Base-by-base conservation (phyloP, 2,113 vertebrate species). In the Neolamprologus sp. region DNA sequence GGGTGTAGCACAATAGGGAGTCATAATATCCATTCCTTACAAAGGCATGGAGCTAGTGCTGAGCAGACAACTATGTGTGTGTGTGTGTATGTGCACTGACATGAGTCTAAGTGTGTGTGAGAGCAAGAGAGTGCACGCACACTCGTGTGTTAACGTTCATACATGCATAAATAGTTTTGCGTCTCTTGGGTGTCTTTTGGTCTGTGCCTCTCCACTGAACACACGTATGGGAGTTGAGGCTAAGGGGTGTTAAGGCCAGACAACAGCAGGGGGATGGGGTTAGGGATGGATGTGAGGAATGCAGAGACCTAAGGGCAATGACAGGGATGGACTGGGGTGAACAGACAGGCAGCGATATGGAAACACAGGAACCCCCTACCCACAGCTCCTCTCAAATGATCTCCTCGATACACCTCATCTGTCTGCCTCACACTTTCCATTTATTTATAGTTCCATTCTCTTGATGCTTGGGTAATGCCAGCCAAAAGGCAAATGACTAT, bases 341-440 rank as follows among this genome's bases (percentile, higher is more conserved):
- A 82, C 85, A 87, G 89, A 94, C 88, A 94, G 75, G 87, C 94
- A 94, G 84, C n/a, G 45, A 83, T 87, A 92, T 91, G 93, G 93
- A 93, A 95, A 91, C 84, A 85, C 26, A 54, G 82, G 83, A 83
- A 23, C 16, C 54, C 73, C 40, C 81, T 80, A 83, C 49, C 11
- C 17, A 84, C 17, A 51, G 31, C 54, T 28, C 60, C 53, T 81
- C 82, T 49, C 86, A 88, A 81, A 91, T 84, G 86, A 91, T 51
- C 86, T 49, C 58, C 53, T 54, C 81, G 80, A 45, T 53, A 83
- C 60, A 90, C 86, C 83, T 93, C 92, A 83, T 93, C 84, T 53
- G 88, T 91, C 85, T 71, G 51, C 53, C 89, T 83, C 88, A 88
- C 88, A 81, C 88, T 85, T 60, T 87, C 88, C 85, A 58, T 75